Evolutionary conservation across 2,888 invertebrate species (phyloP), one percentile per base, ranked within the genome.

Genomic region (Lochmaea capreae): DNA sequence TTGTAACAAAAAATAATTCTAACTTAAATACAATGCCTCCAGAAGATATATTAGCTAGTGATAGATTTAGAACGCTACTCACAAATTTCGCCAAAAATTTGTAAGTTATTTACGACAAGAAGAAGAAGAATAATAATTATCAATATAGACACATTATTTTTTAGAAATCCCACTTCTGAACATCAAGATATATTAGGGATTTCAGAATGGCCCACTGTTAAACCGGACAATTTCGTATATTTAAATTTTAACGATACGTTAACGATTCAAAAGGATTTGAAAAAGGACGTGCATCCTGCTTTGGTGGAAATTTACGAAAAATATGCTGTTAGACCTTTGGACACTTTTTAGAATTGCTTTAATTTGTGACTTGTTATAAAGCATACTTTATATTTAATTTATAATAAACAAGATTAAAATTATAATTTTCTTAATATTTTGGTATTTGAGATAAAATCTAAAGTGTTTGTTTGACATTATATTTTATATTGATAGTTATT

Each of bases 51-150:
- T n/a, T 72, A 26, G 74, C 74, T 0, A 73, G 69, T 33, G 66
- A 66, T 6, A 58, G 78, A 33, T 65, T 71, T 39, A 46, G 58
- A 14, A 70, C 65, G 8, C 49, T 79, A 12, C 71, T 92, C 91
- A 89, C 91, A 0, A 91, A 92, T 80, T 92, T 93, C 83, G 92
- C 91, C 0, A 90, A 89, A 81, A 84, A 83, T 79, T 89, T 90
- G 87, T 90, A 81, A 85, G 87, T 73, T 18, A 62, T 46, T 46
- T 22, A n/a, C 42, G 1, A n/a, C n/a, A n/a, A n/a, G n/a, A n/a
- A n/a, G n/a, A n/a, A n/a, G n/a, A n/a, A n/a, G n/a, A n/a, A 43
- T 33, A 43, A 43, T 43, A 43, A 43, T 43, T 43, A 12, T 43
- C 11, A 11, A 10, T 43, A 4, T 43, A 10, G 11, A 43, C 0